phyloP scores from a whole-genome alignment of 1,140 invertebrate species.

The Archivesica marissinica region DNA sequence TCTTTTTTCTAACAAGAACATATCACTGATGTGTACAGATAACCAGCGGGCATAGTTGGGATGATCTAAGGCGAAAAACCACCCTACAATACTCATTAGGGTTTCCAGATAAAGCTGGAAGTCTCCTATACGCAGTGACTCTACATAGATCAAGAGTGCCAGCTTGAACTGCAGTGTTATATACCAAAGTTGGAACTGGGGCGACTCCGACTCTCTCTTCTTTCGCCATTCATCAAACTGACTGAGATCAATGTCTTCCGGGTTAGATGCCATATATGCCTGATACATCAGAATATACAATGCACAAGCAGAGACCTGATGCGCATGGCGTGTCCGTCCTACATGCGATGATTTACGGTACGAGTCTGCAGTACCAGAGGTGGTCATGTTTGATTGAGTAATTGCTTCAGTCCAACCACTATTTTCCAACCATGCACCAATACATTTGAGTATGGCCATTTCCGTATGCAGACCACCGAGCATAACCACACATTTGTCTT shows the following conservation, averaged over 20 bases:
- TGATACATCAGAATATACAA: constrained; percentile 18
- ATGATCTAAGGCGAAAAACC: constrained; percentile 55
- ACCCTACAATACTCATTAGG: constrained; percentile 22
- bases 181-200: constrained; percentile 40
- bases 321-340: constrained; percentile 21
- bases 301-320: constrained; percentile 41
- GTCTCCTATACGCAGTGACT: not conserved
- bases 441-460: constrained; percentile 56
- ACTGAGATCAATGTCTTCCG: not conserved
- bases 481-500: constrained; percentile 70
- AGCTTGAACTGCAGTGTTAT: constrained; percentile 39
- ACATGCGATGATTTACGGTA: constrained; percentile 56
- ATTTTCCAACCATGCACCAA: constrained; percentile 69
- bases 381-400: constrained; percentile 58
- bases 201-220: not conserved
- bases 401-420: constrained; percentile 69
- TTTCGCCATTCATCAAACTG: constrained; percentile 25
- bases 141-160: constrained; percentile 29
- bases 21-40: constrained; percentile 63
- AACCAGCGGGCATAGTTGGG: constrained; percentile 69
- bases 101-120: constrained; percentile 42
- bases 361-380: constrained; percentile 62
- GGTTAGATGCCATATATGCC: not conserved
- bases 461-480: constrained; percentile 57
- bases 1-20: constrained; percentile 40